Evolutionary conservation across 2,113 vertebrate genomes (phyloP).

Genomic region (Perognathus longimembris): DNA sequence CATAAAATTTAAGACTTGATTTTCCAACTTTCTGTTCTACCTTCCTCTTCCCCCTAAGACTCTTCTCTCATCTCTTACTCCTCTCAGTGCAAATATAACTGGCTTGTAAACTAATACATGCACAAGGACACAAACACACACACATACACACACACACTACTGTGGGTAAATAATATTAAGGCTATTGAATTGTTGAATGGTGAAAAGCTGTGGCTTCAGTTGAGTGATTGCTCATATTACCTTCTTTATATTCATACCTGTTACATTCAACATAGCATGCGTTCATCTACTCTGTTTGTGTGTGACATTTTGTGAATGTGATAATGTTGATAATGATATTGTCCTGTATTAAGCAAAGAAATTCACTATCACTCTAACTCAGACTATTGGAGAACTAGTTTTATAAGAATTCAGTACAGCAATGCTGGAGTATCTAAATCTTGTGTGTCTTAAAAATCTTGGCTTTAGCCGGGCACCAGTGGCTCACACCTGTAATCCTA

Average conservation of each 20-base stretch:
- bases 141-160: accelerated
- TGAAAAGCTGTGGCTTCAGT: not conserved
- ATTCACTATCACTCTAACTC: not conserved
- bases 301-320: not conserved
- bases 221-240: too few relatives aligned
- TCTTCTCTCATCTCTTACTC: not conserved
- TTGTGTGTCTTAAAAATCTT: not conserved
- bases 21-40: conserved; percentile 23
- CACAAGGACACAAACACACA: not conserved
- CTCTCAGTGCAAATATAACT: not conserved
- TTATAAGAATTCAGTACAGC: not conserved
- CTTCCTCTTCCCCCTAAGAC: not conserved
- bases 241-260: not conserved
- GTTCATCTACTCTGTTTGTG: not conserved
- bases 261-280: not conserved
- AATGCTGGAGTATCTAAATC: not conserved
- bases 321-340: not conserved
- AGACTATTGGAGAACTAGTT: not conserved
- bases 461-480: too few relatives aligned
- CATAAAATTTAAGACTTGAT: conserved; percentile 19
- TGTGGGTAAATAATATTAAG: too few relatives aligned
- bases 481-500: too few relatives aligned
- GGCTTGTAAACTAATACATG: not conserved
- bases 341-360: not conserved
- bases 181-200: not conserved